Evolutionary conservation across 2,888 invertebrate genomes (phyloP), one percentile per base, ranked within the genome.

Genomic region (Hyles lineata): DNA sequence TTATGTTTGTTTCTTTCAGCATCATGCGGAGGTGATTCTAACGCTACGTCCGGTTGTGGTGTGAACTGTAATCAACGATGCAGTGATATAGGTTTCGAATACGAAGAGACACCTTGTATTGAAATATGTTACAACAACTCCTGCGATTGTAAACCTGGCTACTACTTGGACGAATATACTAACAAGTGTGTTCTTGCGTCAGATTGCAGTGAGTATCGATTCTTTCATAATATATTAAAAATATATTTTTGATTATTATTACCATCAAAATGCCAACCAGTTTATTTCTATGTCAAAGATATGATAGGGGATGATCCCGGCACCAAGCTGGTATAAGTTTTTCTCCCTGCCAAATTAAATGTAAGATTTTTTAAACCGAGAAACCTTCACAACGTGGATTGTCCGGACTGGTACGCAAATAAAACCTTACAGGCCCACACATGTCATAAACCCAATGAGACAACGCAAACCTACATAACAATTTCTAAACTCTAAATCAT

Each of bases 171-270:
- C 25, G 73, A 74, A 8, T 74, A 75, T 52, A 73, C 70, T 0
- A 58, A 74, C 9, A 76, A 77, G 70, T 81, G 82, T 61, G 77
- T 79, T 7, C 35, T 32, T 7, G 59, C 78, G 11, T 25, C 75
- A 23, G 17, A 79, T 7, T 82, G 82, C 43, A 67, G 85, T 86
- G 79, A 83, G 84, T 81, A 21, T 21, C 29, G 11, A 9, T 23
- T 55, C 9, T 17, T 70, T 29, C 21, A 17, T 70, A 21, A 15
- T n/a, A 29, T 29, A 5, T 8, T 9, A 70, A 32, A 55, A 43
- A 29, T 21, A 19, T 15, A 50, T 43, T 6, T 70, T 71, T 43
- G 3, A 5, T 7, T 35, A 35, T 35, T 35, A 35, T 35, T 9
- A 35, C 8, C 35, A 8, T 35, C 35, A 35, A 35, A 8, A 35